Conservation (phyloP, 2,113 vertebrate genomes). For the Thamnaconus septentrionalis region DNA sequence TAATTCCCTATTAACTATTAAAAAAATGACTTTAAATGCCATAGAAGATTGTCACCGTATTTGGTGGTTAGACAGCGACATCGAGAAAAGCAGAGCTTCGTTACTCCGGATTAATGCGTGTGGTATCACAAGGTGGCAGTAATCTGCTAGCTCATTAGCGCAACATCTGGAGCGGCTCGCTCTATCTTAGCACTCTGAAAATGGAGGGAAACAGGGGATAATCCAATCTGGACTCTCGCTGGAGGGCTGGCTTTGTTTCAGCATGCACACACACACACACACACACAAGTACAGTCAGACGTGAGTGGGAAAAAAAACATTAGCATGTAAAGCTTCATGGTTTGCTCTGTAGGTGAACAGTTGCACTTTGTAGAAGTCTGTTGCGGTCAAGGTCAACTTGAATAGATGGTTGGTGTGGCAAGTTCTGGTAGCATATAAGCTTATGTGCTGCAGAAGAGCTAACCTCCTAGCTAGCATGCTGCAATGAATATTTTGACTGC, state of each 20-base stretch:
- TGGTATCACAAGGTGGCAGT: constrained; percentile 38
- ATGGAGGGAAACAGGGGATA: constrained; percentile 33
- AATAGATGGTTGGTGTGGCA: too few relatives aligned
- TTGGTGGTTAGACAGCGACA: constrained; percentile 3
- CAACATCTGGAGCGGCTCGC: constrained; percentile 61
- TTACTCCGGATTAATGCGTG: constrained; percentile 33
- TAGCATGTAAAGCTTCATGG: neutral
- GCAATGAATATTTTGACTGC: too few relatives aligned
- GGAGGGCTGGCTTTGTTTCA: constrained; percentile 24
- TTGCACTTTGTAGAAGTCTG: too few relatives aligned
- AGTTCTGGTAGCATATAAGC: too few relatives aligned
- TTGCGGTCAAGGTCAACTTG: too few relatives aligned
- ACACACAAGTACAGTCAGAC: neutral
- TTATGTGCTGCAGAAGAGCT: too few relatives aligned
- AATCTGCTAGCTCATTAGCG: constrained; percentile 57
- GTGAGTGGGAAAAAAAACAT: too few relatives aligned
- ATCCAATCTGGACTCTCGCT: constrained; percentile 14
- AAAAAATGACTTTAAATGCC: too few relatives aligned
- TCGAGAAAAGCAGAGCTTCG: neutral
- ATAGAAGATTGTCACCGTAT: too few relatives aligned
- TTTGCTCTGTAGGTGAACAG: constrained; percentile 1
- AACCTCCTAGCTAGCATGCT: too few relatives aligned
- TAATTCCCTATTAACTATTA: too few relatives aligned
- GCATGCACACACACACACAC: constrained; percentile 9
- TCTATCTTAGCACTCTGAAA: constrained; percentile 44